phyloP scores from a whole-genome alignment of 2,113 vertebrate genomes.

The Aphelocoma coerulescens region DNA sequence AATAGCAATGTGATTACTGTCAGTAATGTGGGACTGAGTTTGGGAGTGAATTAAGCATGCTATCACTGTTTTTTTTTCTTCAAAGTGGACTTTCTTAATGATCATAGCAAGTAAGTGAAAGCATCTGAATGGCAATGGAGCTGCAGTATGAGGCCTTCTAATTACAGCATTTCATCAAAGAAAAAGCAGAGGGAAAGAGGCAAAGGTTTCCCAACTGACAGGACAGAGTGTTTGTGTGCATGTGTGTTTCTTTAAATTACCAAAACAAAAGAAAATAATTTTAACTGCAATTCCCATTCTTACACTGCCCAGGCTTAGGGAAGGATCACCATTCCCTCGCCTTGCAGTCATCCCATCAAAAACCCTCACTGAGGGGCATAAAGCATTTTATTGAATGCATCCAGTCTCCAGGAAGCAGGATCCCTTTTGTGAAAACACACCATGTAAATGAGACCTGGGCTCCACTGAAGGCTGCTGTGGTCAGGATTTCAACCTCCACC shows the following conservation, averaged over 20 bases:
- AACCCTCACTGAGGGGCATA: neutral
- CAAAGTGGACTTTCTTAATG: neutral
- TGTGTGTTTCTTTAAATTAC: neutral
- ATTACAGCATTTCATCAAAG: neutral
- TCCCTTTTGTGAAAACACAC: neutral
- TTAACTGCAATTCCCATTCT: neutral
- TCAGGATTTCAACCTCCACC: neutral
- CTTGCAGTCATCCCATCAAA: neutral
- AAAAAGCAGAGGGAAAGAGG: neutral
- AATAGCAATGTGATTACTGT: neutral
- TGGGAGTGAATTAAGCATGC: neutral
- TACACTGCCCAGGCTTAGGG: neutral
- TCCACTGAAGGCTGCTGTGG: neutral
- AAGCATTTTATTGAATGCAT: neutral
- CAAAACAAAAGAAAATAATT: neutral
- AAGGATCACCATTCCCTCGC: neutral
- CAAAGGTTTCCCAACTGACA: neutral
- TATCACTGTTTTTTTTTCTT: neutral
- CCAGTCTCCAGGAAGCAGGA: neutral
- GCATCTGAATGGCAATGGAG: neutral
- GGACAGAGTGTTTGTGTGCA: neutral
- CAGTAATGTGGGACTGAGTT: neutral
- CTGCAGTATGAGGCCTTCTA: neutral
- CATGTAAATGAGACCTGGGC: neutral
- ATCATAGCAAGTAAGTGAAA: neutral